Percentiles rank a stretch among this genome's conserved stretches.
Evolutionary conservation across 2,797 vertebrate species (phyloP).

Genomic region (Bryconaethiops microstoma): DNA sequence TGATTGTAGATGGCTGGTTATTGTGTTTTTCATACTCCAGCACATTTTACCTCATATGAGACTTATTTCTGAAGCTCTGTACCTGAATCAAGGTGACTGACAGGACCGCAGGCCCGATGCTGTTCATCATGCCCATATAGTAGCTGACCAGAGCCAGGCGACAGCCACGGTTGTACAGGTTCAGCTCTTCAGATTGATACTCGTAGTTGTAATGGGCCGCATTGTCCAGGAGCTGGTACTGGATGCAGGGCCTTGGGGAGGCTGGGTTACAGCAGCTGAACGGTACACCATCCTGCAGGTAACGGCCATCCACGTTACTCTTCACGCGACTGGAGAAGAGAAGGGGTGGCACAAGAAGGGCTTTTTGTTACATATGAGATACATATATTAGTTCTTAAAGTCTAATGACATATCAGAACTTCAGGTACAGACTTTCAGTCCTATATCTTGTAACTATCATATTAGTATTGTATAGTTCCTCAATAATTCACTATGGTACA

Average conservation of each 20-base stretch:
- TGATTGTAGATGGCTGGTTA: too few relatives aligned
- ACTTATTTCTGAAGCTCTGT: slow-evolving; percentile 31
- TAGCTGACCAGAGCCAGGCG: slow-evolving; percentile 88
- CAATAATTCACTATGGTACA: too few relatives aligned
- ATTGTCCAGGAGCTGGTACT: slow-evolving; percentile 91
- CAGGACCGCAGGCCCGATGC: slow-evolving; percentile 83
- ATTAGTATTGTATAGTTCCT: too few relatives aligned
- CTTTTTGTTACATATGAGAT: neutral
- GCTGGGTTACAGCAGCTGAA: slow-evolving; percentile 98
- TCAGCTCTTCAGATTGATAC: slow-evolving; percentile 91
- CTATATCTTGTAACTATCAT: neutral
- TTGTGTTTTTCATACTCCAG: neutral
- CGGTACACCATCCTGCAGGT: slow-evolving; percentile 90
- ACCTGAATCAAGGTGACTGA: slow-evolving; percentile 92
- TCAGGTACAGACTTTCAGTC: neutral
- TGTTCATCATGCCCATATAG: slow-evolving; percentile 92
- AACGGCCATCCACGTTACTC: slow-evolving; percentile 94
- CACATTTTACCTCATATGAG: neutral
- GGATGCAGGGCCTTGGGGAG: slow-evolving; percentile 94
- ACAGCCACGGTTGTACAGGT: slow-evolving; percentile 88
- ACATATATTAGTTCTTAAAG: neutral
- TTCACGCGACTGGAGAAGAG: slow-evolving; percentile 84
- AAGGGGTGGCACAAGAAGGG: neutral
- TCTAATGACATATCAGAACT: neutral
- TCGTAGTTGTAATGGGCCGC: slow-evolving; percentile 94